These are phyloP conservation scores for Oxyura jamaicensis DNA, from an alignment of 2,113 vertebrate genomes.

Conservation along the genomic window DNA sequence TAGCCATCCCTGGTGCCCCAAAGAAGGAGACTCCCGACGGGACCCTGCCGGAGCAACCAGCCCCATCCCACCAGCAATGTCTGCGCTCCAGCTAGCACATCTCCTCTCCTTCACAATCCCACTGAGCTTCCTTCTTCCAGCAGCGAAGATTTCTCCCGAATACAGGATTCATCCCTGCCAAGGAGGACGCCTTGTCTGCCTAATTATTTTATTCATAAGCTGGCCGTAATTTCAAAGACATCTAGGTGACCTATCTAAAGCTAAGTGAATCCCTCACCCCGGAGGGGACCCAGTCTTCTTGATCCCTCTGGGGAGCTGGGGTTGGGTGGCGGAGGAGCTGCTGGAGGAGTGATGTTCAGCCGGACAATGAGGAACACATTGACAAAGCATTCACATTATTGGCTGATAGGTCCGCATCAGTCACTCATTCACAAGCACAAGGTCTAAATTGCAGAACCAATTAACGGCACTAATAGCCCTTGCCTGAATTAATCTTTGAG, in stretches of 20 bases:
- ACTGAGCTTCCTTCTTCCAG: not conserved
- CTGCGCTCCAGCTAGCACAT: accelerated
- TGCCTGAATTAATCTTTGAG: slow-evolving; percentile 99
- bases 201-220: slow-evolving; percentile 64
- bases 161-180: not conserved
- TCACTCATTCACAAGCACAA: slow-evolving; percentile 96
- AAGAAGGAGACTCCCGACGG: accelerated
- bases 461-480: slow-evolving; percentile 99
- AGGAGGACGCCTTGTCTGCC: not conserved
- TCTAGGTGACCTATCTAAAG: slow-evolving; percentile 69
- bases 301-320: slow-evolving; percentile 35
- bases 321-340: slow-evolving; percentile 17
- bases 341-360: slow-evolving; percentile 80
- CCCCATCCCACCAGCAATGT: not conserved
- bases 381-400: slow-evolving; percentile 94
- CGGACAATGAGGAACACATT: slow-evolving; percentile 86
- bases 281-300: slow-evolving; percentile 13
- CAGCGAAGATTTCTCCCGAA: not conserved
- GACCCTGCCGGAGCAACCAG: not conserved
- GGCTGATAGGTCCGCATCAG: slow-evolving; percentile 90
- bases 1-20: accelerated
- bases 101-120: not conserved
- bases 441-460: slow-evolving; percentile 99
- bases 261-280: slow-evolving; percentile 55
- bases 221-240: slow-evolving; percentile 60